phyloP scores from a whole-genome alignment of 2,888 invertebrate species.

The Athrips mouffetella region DNA sequence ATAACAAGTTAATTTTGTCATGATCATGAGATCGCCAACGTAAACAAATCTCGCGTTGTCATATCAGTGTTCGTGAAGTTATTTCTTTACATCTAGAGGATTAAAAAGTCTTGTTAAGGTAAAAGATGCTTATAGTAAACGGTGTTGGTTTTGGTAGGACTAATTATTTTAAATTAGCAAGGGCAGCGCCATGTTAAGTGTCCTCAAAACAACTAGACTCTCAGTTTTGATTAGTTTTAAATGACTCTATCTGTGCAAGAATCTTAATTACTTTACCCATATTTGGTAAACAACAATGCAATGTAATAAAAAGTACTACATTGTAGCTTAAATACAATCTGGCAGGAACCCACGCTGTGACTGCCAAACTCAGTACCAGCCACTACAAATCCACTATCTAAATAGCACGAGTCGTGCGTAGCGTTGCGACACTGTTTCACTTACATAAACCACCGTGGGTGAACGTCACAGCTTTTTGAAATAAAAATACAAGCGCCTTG shows the following conservation, averaged over 20 bases:
- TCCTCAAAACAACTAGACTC: no score
- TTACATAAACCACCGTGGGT: not conserved
- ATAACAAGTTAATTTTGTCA: no score
- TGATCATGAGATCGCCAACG: no score
- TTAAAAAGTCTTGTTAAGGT: no score
- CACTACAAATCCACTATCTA: conserved; percentile 20
- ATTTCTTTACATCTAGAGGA: no score
- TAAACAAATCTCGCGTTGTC: no score
- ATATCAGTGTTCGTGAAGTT: no score
- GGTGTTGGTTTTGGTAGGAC: no score
- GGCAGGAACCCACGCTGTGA: conserved; percentile 41
- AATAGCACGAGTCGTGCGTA: conserved; percentile 33
- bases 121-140: no score
- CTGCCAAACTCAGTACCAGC: conserved; percentile 41
- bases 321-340: conserved; percentile 18
- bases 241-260: not conserved
- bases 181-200: no score
- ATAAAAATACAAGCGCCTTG: not conserved
- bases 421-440: conserved; percentile 25
- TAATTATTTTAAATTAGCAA: no score
- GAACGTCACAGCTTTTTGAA: not conserved
- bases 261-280: conserved; percentile 13
- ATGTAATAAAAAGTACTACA: conserved; percentile 16
- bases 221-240: no score
- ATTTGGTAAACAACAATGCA: conserved; percentile 29